phyloP scores from a whole-genome alignment of 35 echinoderm and acorn worm species.

The Strongylocentrotus purpuratus region DNA sequence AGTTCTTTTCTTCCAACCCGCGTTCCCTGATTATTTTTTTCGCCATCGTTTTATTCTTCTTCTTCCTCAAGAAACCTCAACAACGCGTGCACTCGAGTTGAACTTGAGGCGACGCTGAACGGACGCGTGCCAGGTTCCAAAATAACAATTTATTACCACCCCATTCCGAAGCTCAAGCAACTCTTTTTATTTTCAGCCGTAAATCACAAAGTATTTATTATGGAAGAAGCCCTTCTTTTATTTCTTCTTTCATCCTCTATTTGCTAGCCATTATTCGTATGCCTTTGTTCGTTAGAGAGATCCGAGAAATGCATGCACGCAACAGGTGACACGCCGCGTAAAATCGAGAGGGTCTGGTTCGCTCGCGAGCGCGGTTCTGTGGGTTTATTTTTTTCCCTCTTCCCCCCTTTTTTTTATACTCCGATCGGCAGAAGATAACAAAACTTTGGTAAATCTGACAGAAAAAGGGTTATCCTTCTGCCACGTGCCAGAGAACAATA shows the following conservation, averaged over 20 bases:
- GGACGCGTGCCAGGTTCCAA: neutral
- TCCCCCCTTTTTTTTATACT: neutral
- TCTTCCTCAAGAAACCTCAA: neutral
- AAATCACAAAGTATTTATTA: constrained; percentile 13
- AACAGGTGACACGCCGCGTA: neutral
- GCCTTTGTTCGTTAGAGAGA: neutral
- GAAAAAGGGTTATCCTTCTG: neutral
- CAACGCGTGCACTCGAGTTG: neutral
- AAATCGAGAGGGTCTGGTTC: neutral
- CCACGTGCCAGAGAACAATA: neutral
- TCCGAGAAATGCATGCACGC: neutral
- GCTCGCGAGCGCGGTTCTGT: neutral
- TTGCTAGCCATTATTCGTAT: neutral
- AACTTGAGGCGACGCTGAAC: neutral
- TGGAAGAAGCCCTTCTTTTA: neutral
- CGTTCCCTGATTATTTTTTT: too few species aligned
- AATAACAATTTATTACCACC: constrained; percentile 12
- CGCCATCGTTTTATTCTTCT: neutral
- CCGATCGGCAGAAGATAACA: neutral
- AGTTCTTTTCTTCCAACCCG: too few species aligned
- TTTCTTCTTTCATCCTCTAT: neutral
- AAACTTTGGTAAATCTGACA: neutral
- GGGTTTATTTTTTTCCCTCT: neutral
- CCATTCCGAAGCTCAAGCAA: neutral
- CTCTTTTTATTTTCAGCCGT: neutral